These are phyloP conservation scores for Hoplostethus mediterraneus DNA, from an alignment of 2,797 vertebrate genomes.

Conservation along the genomic window DNA sequence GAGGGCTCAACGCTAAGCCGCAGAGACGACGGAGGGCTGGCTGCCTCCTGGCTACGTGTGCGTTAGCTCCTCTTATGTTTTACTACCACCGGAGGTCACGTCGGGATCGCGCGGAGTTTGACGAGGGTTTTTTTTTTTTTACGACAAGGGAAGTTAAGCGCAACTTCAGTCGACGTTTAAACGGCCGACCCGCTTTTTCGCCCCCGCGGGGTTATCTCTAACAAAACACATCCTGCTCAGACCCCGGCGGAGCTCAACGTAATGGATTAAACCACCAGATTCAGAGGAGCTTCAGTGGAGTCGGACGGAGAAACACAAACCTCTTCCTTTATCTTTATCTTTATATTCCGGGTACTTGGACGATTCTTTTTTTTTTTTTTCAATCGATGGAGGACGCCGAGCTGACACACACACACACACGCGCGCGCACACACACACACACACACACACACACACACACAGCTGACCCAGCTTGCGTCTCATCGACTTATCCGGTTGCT, in stretches of 20 bases:
- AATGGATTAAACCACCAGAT: conserved; percentile 12
- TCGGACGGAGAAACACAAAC: conserved; percentile 8
- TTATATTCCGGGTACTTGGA: conserved; percentile 5
- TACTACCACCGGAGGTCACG: conserved; percentile 67
- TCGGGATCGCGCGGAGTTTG: conserved; percentile 32
- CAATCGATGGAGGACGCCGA: conserved; percentile 46
- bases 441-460: too few relatives aligned
- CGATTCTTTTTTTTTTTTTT: conserved; percentile 31
- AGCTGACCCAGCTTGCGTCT: conserved; percentile 18
- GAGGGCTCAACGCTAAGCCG: conserved; percentile 55
- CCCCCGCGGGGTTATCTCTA: conserved; percentile 43
- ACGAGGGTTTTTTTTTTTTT: conserved; percentile 60
- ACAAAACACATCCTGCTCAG: conserved; percentile 33
- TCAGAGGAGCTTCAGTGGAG: conserved; percentile 11
- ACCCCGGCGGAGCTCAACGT: neutral
- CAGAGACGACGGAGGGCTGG: conserved; percentile 51
- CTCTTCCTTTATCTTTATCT: conserved; percentile 27
- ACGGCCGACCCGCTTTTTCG: conserved; percentile 64
- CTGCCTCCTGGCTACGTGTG: conserved; percentile 65
- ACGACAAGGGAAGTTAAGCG: conserved; percentile 65
- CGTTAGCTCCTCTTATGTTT: conserved; percentile 72
- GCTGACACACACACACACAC: neutral
- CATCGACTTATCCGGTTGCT: conserved; percentile 45
- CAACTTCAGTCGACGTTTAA: conserved; percentile 59
- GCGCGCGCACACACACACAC: too few relatives aligned